phyloP scores from a whole-genome alignment of 1,140 invertebrate genomes.

The Lepidurus couesii region DNA sequence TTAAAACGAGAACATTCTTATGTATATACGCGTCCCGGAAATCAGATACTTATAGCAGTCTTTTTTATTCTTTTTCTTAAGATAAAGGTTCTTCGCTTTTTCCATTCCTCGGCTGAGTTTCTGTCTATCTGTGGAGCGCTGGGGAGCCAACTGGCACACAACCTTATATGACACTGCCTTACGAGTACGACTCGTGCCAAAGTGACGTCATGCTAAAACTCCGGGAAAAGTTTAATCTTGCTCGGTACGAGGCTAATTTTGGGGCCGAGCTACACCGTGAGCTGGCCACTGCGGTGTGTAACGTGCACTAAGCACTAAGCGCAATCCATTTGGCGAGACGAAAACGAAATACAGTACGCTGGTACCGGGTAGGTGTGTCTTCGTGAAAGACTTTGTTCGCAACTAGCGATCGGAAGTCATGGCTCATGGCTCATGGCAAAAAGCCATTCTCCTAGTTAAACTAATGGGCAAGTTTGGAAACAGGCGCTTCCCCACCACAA shows the following conservation, averaged over 20 bases:
- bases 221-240: neutral
- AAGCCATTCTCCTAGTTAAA: constrained; percentile 15
- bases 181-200: neutral
- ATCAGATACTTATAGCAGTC: neutral
- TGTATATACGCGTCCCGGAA: too few relatives aligned
- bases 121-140: neutral
- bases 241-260: neutral
- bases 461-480: constrained; percentile 15
- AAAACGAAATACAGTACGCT: neutral
- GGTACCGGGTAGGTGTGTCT: neutral
- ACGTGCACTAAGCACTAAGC: neutral
- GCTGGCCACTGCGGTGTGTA: neutral
- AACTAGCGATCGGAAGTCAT: neutral
- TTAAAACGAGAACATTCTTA: neutral
- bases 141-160: neutral
- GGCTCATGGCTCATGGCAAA: constrained; percentile 15
- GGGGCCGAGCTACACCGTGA: neutral
- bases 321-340: neutral
- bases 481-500: neutral
- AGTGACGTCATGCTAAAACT: neutral
- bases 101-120: neutral
- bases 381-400: neutral
- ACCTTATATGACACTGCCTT: neutral
- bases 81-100: too few relatives aligned
- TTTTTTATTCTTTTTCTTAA: neutral